Base-by-base conservation (phyloP, 1,140 invertebrate genomes). In the Drusus annulatus region DNA sequence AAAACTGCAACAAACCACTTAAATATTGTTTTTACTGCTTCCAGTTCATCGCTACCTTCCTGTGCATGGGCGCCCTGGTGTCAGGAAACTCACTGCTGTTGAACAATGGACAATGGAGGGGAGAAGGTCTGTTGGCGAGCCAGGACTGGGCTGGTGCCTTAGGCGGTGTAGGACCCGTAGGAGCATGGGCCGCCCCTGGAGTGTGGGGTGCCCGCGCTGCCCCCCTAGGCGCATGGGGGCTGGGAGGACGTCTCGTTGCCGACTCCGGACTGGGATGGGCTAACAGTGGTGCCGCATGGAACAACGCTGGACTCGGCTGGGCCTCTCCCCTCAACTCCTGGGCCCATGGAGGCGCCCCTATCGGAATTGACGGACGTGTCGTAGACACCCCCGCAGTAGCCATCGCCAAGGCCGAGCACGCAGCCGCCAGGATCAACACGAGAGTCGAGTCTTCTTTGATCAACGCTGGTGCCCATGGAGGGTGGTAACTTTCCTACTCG, bases 361-460 rank as follows among this genome's bases (percentile, higher is more conserved):
- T 73, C 17, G 69, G 75, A 2, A 62, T 68, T 52, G 81, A 79
- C 19, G 81, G 81, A 54, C 77, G 73, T 85, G 89, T 89, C 85
- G 86, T 89, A 78, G 89, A 90, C 85, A 90, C 89, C 19, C 88
- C 89, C 75, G 88, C 89, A 82, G 89, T 89, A 73, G 89, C 89
- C n/a, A 88, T 89, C 77, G 89, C 88, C 17, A 87, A 88, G 51
- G 86, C 88, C 28, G 87, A 87, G 6, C 89, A 90, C 84, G 82
- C 88, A 23, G 80, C 86, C 58, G 81, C 81, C 25, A 91, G 89
- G 62, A 89, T 90, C 0, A 51, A 54, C 36, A 19, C 63, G 7
- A 7, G 7, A 0, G 52, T 56, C 19, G 52, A 17, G 52, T 56
- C 31, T 0, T 36, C 31, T 36, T 36, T 8, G 3, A 36, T 36